Evolutionary conservation across 1,140 invertebrate species (phyloP).

Genomic region (Drosophila kohkoa): DNA sequence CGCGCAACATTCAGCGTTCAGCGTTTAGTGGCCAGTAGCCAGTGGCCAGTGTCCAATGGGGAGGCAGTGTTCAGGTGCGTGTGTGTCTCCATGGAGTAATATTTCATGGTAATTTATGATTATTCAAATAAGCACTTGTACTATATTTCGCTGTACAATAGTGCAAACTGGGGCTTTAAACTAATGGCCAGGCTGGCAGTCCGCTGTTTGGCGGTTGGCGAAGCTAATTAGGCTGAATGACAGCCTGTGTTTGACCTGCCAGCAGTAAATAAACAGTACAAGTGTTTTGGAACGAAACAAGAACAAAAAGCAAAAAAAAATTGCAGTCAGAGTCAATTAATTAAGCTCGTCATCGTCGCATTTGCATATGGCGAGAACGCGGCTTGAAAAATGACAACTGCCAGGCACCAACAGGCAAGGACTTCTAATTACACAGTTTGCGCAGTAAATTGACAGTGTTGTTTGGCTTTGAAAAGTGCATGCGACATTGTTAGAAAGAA

Average conservation of each 20-base stretch:
- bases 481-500: slow-evolving; percentile 70
- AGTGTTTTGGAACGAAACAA: slow-evolving; percentile 34
- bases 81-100: slow-evolving; percentile 50
- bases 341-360: slow-evolving; percentile 74
- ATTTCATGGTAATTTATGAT: slow-evolving; percentile 77
- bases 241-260: slow-evolving; percentile 62
- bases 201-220: too few relatives aligned
- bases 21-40: neutral
- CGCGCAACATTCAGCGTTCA: slow-evolving; percentile 25
- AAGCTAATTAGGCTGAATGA: slow-evolving; percentile 70
- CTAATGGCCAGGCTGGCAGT: neutral
- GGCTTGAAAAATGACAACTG: slow-evolving; percentile 77
- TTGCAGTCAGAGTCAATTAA: slow-evolving; percentile 68
- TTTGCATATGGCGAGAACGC: slow-evolving; percentile 69
- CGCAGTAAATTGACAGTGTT: slow-evolving; percentile 28
- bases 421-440: slow-evolving; percentile 64
- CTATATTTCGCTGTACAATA: slow-evolving; percentile 22
- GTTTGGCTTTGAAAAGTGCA: slow-evolving; percentile 53
- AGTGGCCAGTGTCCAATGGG: neutral
- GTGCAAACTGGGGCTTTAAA: slow-evolving; percentile 6
- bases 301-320: slow-evolving; percentile 15
- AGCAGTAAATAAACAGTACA: slow-evolving; percentile 51
- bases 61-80: slow-evolving; percentile 32
- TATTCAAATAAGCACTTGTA: slow-evolving; percentile 64
- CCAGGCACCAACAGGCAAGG: slow-evolving; percentile 35